A percentile compares a stretch with the other conserved stretches of the same genome.
These are phyloP conservation scores for Darevskia mixta DNA, from an alignment of 2,797 vertebrate species.

Conservation along the genomic window DNA sequence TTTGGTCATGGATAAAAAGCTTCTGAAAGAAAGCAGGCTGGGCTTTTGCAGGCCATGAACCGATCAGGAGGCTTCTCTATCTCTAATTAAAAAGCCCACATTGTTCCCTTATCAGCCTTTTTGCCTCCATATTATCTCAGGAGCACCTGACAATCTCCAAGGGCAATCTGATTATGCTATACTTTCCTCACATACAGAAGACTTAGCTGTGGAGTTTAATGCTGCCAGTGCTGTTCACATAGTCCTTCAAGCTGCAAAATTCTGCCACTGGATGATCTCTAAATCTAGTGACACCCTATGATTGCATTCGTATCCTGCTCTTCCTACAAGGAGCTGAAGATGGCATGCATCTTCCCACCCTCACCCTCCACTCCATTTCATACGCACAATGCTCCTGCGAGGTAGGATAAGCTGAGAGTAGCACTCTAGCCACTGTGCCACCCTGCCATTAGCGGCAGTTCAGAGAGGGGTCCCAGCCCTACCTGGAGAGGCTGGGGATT, in stretches of 20 bases:
- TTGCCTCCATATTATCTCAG: conserved; percentile 12
- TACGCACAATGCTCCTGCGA: not conserved
- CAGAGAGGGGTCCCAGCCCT: too few species aligned
- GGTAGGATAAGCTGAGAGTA: not conserved
- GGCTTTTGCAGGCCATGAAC: conserved; percentile 5
- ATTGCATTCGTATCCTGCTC: not conserved
- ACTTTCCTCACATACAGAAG: not conserved
- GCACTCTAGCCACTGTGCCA: not conserved
- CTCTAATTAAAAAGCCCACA: conserved; percentile 24
- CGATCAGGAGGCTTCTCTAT: not conserved
- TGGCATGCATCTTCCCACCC: not conserved
- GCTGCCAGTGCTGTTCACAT: not conserved
- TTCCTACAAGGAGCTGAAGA: not conserved
- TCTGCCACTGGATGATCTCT: not conserved
- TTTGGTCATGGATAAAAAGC: conserved; percentile 25
- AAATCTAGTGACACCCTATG: not conserved
- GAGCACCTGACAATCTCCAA: not conserved
- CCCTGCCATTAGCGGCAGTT: too few species aligned
- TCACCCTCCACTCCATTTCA: not conserved
- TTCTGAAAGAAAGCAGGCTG: not conserved
- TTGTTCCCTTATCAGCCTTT: conserved; percentile 15
- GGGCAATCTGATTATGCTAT: not conserved
- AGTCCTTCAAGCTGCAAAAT: not conserved
- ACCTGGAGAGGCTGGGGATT: too few species aligned
- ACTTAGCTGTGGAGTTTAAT: not conserved